A percentile compares a stretch with the other conserved stretches of the same genome.
These are phyloP conservation scores for Panurus biarmicus DNA, from an alignment of 2,113 vertebrate genomes.

Conservation along the genomic window DNA sequence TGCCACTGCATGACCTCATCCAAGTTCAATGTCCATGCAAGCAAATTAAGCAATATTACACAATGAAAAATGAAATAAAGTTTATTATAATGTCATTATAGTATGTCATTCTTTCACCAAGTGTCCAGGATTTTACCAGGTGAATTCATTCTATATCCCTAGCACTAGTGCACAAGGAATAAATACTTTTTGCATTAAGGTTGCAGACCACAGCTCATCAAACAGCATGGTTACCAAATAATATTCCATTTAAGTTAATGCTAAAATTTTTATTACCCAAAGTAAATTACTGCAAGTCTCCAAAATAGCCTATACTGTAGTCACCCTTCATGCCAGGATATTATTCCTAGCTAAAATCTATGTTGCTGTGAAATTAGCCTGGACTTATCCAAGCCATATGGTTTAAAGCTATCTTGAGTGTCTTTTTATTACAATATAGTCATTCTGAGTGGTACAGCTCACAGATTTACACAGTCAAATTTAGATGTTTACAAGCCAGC, in stretches of 20 bases:
- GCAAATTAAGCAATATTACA: background rate
- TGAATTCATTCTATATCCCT: background rate
- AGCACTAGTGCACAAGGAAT: background rate
- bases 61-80: background rate
- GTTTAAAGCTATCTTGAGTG: background rate
- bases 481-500: background rate
- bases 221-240: background rate
- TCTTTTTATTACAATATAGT: background rate
- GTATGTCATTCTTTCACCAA: background rate
- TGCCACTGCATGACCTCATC: background rate
- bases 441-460: background rate
- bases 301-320: background rate
- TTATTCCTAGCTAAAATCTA: background rate
- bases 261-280: background rate
- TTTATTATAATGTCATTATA: background rate
- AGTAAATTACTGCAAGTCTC: background rate
- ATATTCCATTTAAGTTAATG: background rate
- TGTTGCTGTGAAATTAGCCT: constrained; percentile 2
- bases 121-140: background rate
- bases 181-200: background rate
- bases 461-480: constrained; percentile 9
- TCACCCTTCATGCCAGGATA: background rate
- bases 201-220: background rate
- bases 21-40: background rate
- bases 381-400: background rate